Percentiles rank a stretch among this genome's conserved stretches.
phyloP scores from a whole-genome alignment of 2,113 vertebrate species.

The Mustela nigripes region DNA sequence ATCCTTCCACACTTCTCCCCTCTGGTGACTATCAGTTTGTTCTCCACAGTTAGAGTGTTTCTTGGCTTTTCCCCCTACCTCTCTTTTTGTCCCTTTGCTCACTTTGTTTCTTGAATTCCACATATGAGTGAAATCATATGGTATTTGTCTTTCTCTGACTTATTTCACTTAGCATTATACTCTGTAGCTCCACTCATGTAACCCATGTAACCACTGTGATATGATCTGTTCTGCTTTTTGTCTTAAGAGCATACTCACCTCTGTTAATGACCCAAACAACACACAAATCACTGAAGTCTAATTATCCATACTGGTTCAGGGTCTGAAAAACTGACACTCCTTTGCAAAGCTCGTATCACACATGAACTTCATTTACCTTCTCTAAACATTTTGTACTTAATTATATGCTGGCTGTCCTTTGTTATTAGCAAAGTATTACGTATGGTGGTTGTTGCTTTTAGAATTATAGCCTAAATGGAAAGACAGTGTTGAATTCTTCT shows the following conservation, averaged over 20 bases:
- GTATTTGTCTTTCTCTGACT: background rate
- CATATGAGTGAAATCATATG: background rate
- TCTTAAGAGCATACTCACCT: background rate
- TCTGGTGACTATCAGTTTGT: background rate
- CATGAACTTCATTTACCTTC: background rate
- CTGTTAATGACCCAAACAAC: background rate
- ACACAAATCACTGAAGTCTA: background rate
- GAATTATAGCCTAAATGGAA: background rate
- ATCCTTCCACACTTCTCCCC: background rate
- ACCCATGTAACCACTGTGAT: background rate
- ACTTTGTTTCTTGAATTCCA: background rate
- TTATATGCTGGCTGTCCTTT: background rate
- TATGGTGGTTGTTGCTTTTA: background rate
- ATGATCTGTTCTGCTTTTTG: background rate
- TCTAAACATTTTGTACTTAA: constrained; percentile 6
- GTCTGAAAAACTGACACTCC: background rate
- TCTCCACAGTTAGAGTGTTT: background rate
- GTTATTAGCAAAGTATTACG: background rate
- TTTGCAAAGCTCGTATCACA: background rate
- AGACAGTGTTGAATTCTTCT: background rate
- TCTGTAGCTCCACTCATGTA: background rate
- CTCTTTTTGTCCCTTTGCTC: background rate
- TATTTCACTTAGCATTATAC: background rate
- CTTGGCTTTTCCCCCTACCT: background rate
- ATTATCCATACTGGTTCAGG: background rate